These are phyloP conservation scores for Phylloscopus trochiloides DNA, from an alignment of 2,113 vertebrate genomes.

Conservation along the genomic window DNA sequence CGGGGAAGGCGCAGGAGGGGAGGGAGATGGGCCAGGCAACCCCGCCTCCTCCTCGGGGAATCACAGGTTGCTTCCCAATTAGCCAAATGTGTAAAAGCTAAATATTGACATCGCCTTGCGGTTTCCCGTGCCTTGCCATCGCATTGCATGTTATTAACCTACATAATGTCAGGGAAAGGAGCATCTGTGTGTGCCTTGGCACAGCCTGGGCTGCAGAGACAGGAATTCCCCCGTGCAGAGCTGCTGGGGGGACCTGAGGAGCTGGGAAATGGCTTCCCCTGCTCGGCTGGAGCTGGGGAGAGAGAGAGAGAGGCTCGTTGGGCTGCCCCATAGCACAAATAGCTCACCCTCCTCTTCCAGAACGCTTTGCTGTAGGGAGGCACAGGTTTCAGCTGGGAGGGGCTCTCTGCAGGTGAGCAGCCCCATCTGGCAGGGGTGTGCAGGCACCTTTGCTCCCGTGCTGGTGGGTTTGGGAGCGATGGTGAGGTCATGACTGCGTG, in stretches of 20 bases:
- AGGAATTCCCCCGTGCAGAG: neutral
- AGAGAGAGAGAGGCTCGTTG: neutral
- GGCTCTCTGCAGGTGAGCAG: neutral
- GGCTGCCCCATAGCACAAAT: neutral
- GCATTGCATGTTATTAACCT: conserved; percentile 61
- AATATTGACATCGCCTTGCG: conserved; percentile 23
- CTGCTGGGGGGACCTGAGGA: neutral
- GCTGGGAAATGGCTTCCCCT: neutral
- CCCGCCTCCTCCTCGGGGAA: neutral
- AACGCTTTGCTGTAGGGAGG: neutral
- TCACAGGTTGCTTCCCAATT: conserved; percentile 46
- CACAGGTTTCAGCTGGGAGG: neutral
- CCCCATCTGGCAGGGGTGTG: neutral
- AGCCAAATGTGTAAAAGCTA: conserved; percentile 53
- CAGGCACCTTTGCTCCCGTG: neutral
- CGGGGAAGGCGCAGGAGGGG: neutral
- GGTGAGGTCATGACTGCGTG: neutral
- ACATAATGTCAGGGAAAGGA: conserved; percentile 46
- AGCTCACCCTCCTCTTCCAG: neutral
- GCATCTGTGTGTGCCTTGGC: conserved; percentile 43
- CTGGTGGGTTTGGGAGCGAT: neutral
- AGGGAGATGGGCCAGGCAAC: neutral
- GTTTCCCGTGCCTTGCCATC: conserved; percentile 17
- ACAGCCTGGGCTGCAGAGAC: conserved; percentile 12
- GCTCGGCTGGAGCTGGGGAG: neutral